Base-by-base conservation (phyloP, 2,113 vertebrate species). In the Spea multiplicata region DNA sequence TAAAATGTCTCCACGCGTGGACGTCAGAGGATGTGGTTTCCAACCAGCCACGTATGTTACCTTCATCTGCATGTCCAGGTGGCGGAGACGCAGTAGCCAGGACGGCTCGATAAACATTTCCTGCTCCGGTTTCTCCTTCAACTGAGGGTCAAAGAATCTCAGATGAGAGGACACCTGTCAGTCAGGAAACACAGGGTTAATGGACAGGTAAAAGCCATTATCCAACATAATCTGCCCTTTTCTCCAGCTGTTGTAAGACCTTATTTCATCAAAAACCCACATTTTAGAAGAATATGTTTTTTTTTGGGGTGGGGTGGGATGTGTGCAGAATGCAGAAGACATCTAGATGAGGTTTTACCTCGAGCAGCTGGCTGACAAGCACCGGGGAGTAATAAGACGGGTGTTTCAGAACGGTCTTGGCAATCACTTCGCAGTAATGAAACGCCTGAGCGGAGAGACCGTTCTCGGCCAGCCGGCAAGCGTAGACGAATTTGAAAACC, bases 401-500 rank as follows among this genome's bases (percentile, higher is more conserved):
- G 68, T 91, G 90, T 14, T 59, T 81, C n/a, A 98, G 91, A 76
- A 99, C 66, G 7, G 87, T 90, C 84, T 83, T 92, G n/a, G 96
- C 92, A 52, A 99, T 95, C n/a, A 95, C 95, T 84, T 99, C 97
- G 49, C 96, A 99, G 83, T 99, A 99, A 82, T 98, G 97, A 81
- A 98, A 98, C 72, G 97, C 97, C 83, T 98, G 97, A 0, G 95
- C 93, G 30, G 94, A 91, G 0, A 99, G 93, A 2, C 97, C 97
- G 66, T 92, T 86, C 82, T 99, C 97, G 5, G 96, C 97, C 82
- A 99, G 88, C 5, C 96, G 93, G 82, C 96, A 98, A 10, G 95
- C 94, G 55, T 99, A 99, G 87, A 99, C 94, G 88, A 99, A 95
- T 78, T 97, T 99, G 82, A 95, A 99, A 78, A 99, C 95, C 97